A percentile compares a stretch with the other conserved stretches of the same genome.
phyloP scores from a whole-genome alignment of 2,113 vertebrate genomes.

The Heteronetta atricapilla region DNA sequence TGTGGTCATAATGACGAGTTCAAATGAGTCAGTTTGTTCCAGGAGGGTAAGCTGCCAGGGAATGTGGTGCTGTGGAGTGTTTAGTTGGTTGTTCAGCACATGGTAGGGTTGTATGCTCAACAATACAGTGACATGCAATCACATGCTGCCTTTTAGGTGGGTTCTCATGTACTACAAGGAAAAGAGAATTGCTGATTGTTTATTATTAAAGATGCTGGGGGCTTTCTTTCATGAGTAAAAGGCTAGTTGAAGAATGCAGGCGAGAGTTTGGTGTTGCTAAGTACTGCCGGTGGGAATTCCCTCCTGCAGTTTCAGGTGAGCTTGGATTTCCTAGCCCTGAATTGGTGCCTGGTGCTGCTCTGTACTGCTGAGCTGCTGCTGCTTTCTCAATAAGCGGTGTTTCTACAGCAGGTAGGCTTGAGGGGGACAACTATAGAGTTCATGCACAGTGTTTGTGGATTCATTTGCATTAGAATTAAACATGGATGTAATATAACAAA shows the following conservation, averaged over 20 bases:
- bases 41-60: neutral
- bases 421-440: neutral
- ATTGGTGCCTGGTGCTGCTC: neutral
- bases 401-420: neutral
- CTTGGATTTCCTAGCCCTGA: neutral
- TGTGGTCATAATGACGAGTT: neutral
- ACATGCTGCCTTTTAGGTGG: neutral
- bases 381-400: neutral
- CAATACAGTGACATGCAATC: neutral
- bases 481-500: neutral
- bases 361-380: neutral
- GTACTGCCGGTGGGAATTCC: neutral
- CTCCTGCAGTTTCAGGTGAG: neutral
- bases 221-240: neutral
- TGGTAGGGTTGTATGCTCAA: neutral
- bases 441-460: neutral
- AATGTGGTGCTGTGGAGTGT: neutral
- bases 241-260: neutral
- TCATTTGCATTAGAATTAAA: neutral
- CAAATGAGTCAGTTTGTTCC: neutral
- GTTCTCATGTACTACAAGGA: neutral
- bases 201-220: neutral
- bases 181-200: neutral
- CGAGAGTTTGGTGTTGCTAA: neutral
- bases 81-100: neutral